Percentiles rank a stretch among this genome's conserved stretches.
Conservation (phyloP, 2,797 vertebrate genomes). For the Hybognathus amarus region DNA sequence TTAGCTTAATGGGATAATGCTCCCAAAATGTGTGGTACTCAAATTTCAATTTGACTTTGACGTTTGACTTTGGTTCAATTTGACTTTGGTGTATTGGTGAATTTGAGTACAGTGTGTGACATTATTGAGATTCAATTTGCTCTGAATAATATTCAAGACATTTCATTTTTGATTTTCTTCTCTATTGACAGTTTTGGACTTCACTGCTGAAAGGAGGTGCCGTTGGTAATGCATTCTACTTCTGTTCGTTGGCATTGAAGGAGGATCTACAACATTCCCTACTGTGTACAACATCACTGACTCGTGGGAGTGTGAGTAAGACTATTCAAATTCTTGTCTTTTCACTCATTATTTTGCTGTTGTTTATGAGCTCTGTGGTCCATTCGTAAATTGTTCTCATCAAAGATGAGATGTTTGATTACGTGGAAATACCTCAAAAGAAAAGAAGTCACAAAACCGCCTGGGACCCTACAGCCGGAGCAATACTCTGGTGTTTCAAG, state of each 20-base stretch:
- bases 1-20: not conserved
- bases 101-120: no score
- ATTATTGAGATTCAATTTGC: no score
- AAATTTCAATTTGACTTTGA: no score
- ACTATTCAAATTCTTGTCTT: not conserved
- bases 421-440: conserved; percentile 18
- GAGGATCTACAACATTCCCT: conserved; percentile 18
- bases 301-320: conserved; percentile 36
- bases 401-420: conserved; percentile 32
- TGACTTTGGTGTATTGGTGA: no score
- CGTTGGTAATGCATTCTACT: conserved; percentile 1
- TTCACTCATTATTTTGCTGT: not conserved
- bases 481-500: conserved; percentile 15
- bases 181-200: not conserved
- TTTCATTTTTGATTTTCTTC: not conserved
- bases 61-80: no score
- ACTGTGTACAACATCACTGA: not conserved
- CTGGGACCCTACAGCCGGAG: conserved; percentile 20
- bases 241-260: conserved; percentile 23
- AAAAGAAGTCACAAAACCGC: conserved; percentile 1
- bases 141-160: not conserved
- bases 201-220: conserved; percentile 1
- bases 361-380: not conserved
- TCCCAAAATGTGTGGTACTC: not conserved
- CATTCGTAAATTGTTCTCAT: conserved; percentile 26